A percentile compares a stretch with the other conserved stretches of the same genome.
These are phyloP conservation scores for Zygothrica quintamaculata DNA, from an alignment of 2,888 invertebrate genomes.

Conservation along the genomic window DNA sequence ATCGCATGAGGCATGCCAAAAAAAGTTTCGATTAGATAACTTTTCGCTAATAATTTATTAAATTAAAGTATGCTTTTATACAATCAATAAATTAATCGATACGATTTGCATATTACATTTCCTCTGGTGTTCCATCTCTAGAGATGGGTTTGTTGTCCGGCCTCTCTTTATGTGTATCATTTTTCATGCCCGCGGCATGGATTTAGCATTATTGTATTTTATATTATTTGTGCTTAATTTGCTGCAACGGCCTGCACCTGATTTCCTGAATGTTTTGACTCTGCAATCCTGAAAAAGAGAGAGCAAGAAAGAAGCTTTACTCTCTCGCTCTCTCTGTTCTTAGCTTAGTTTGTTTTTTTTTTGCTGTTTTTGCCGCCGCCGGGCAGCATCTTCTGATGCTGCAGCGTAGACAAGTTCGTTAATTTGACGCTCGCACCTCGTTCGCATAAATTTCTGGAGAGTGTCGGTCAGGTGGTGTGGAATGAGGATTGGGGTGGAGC, in stretches of 20 bases:
- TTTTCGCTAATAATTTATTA: no score
- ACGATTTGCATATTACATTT: no score
- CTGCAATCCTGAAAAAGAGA: background rate
- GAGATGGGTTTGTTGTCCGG: background rate
- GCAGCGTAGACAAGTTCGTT: constrained; percentile 79
- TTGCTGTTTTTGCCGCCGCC: no score
- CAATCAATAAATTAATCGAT: no score
- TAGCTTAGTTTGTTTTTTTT: background rate
- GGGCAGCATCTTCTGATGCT: constrained; percentile 32
- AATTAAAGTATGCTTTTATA: no score
- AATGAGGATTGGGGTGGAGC: background rate
- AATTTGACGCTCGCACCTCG: constrained; percentile 81
- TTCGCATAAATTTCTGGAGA: constrained; percentile 61
- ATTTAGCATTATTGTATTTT: constrained; percentile 70
- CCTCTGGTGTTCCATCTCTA: constrained; percentile 21
- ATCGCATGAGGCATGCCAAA: no score
- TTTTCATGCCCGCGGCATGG: constrained; percentile 70
- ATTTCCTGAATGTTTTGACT: constrained; percentile 61
- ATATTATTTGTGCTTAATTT: constrained; percentile 76
- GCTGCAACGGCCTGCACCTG: constrained; percentile 67
- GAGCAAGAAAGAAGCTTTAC: background rate
- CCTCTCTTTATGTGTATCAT: constrained; percentile 60
- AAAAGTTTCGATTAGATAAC: no score
- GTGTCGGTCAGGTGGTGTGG: constrained; percentile 17
- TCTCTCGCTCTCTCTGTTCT: constrained; percentile 16